Percentiles rank a stretch among this genome's conserved stretches.
Conservation (phyloP, 2,888 invertebrate genomes). For the Zele albiditarsus region DNA sequence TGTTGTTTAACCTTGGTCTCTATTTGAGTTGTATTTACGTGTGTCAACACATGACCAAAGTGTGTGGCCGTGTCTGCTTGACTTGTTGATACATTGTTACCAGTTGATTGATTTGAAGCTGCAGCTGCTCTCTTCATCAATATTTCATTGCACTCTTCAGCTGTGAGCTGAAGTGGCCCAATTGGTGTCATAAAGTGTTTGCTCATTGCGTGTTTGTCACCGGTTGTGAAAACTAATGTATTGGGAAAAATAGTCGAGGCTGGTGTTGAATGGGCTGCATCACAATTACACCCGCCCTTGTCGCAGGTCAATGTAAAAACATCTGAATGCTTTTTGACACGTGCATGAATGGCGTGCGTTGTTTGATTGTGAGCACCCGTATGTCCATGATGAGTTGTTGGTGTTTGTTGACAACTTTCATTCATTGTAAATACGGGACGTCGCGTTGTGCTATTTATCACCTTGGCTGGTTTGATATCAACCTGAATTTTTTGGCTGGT, state of each 20-base stretch:
- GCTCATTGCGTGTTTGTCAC: slow-evolving; percentile 71
- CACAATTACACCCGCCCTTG: slow-evolving; percentile 71
- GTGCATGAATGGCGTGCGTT: slow-evolving; percentile 72
- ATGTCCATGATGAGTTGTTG: slow-evolving; percentile 64
- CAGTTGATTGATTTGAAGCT: slow-evolving; percentile 72
- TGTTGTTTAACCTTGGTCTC: slow-evolving; percentile 77
- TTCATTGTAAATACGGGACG: slow-evolving; percentile 70
- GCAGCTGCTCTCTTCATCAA: slow-evolving; percentile 84
- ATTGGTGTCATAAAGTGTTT: slow-evolving; percentile 83
- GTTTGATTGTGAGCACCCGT: slow-evolving; percentile 65
- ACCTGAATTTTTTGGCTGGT: slow-evolving; percentile 70
- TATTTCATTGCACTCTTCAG: slow-evolving; percentile 86
- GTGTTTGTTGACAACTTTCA: slow-evolving; percentile 68
- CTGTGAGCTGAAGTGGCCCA: slow-evolving; percentile 83
- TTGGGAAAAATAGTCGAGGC: slow-evolving; percentile 69
- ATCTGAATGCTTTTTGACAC: slow-evolving; percentile 69
- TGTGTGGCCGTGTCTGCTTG: slow-evolving; percentile 67
- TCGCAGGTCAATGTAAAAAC: slow-evolving; percentile 70
- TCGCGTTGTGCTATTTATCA: slow-evolving; percentile 63
- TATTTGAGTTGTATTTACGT: slow-evolving; percentile 74
- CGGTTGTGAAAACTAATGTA: slow-evolving; percentile 69
- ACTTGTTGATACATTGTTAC: slow-evolving; percentile 66
- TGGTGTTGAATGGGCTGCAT: slow-evolving; percentile 67
- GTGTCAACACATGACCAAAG: slow-evolving; percentile 69
- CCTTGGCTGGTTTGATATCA: slow-evolving; percentile 68